These are phyloP conservation scores for Tethea ocularis DNA, from an alignment of 2,888 invertebrate genomes.

Conservation along the genomic window DNA sequence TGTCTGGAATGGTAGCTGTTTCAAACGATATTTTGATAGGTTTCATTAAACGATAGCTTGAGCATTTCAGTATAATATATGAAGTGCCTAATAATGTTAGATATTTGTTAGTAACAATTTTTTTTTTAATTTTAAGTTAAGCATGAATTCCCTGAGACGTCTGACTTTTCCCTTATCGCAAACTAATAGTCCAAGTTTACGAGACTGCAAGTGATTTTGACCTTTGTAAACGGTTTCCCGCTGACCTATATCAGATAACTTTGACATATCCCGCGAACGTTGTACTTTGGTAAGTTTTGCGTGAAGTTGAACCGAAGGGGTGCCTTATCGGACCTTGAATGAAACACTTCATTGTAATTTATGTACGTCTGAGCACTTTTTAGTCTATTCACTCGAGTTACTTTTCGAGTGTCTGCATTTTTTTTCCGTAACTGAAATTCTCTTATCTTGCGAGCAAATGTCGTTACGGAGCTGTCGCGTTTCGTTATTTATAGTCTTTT, in stretches of 20 bases:
- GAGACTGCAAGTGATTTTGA: slow-evolving; percentile 67
- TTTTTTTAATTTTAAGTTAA: slow-evolving; percentile 12
- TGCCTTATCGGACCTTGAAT: slow-evolving; percentile 66
- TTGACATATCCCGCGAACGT: slow-evolving; percentile 64
- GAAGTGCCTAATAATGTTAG: no score
- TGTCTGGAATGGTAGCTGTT: slow-evolving; percentile 14
- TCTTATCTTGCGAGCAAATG: slow-evolving; percentile 47
- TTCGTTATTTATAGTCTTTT: slow-evolving; percentile 44
- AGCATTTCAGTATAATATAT: background rate
- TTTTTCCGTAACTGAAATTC: slow-evolving; percentile 38
- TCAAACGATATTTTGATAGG: background rate
- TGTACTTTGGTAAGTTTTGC: slow-evolving; percentile 56
- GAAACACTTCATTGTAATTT: slow-evolving; percentile 76
- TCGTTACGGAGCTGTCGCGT: slow-evolving; percentile 37
- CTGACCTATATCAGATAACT: slow-evolving; percentile 75
- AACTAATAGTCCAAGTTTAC: slow-evolving; percentile 59
- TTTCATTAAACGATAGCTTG: background rate
- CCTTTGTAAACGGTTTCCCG: slow-evolving; percentile 59
- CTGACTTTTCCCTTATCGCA: slow-evolving; percentile 51
- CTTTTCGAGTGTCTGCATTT: slow-evolving; percentile 41
- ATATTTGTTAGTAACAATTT: no score
- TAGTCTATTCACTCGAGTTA: slow-evolving; percentile 36
- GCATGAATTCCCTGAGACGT: slow-evolving; percentile 30
- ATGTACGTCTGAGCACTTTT: slow-evolving; percentile 57
- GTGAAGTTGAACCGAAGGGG: slow-evolving; percentile 55